phyloP scores from a whole-genome alignment of 2,888 invertebrate species.

The Caenorhabditis sp. region DNA sequence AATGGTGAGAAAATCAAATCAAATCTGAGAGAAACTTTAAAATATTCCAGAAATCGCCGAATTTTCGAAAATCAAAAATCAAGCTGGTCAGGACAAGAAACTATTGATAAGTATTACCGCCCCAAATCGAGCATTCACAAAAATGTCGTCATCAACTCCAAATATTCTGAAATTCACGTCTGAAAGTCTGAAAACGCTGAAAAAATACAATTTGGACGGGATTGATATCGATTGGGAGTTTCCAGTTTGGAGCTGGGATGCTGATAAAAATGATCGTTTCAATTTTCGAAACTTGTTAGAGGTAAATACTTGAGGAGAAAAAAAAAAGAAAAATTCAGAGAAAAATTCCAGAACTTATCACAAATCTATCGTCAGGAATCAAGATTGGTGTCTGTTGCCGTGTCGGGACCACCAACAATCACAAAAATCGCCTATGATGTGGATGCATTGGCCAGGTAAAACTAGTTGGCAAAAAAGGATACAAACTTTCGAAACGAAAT shows the following conservation, averaged over 20 bases:
- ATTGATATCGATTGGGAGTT: slow-evolving; percentile 70
- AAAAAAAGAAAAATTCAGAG: background rate
- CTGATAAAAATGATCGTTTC: slow-evolving; percentile 41
- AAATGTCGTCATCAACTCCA: background rate
- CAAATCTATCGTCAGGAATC: background rate
- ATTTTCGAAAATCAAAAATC: slow-evolving; percentile 3
- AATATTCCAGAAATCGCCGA: slow-evolving; percentile 8
- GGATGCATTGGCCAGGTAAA: slow-evolving; percentile 73
- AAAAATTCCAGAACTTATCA: slow-evolving; percentile 3
- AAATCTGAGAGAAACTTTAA: too few species aligned
- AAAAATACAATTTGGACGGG: slow-evolving; percentile 49
- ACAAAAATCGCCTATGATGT: slow-evolving; percentile 83
- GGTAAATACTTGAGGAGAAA: slow-evolving; percentile 27
- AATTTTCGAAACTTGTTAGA: slow-evolving; percentile 44
- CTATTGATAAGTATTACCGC: slow-evolving; percentile 41
- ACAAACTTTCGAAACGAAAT: too few species aligned
- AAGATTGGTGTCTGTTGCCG: slow-evolving; percentile 54
- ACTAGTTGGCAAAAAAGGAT: background rate
- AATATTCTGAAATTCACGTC: slow-evolving; percentile 29
- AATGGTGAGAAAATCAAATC: background rate
- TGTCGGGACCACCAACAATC: slow-evolving; percentile 82
- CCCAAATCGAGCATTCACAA: slow-evolving; percentile 27
- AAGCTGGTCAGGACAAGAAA: slow-evolving; percentile 13
- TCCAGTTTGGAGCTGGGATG: slow-evolving; percentile 63
- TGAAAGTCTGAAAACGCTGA: slow-evolving; percentile 18